These are phyloP conservation scores for Scrobipalpa atriplicella DNA, from an alignment of 2,888 invertebrate genomes.

Conservation along the genomic window DNA sequence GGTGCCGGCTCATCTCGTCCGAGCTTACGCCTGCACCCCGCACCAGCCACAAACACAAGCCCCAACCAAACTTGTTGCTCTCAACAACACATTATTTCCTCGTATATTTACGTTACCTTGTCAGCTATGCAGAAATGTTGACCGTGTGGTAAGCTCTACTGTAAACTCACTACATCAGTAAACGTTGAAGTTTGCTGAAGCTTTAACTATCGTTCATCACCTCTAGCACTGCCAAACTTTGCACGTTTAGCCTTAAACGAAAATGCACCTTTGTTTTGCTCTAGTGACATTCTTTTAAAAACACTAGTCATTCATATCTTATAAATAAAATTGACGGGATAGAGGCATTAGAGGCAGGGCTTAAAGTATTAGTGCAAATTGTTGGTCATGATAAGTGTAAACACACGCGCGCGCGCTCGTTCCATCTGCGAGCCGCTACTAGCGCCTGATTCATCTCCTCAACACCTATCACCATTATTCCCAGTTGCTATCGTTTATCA, in stretches of 20 bases:
- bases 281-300: conserved; percentile 2
- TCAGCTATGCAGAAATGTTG: conserved; percentile 14
- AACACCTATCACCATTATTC: not conserved
- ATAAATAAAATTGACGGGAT: too few species aligned
- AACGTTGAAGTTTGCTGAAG: conserved; percentile 9
- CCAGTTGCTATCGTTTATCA: conserved; percentile 34
- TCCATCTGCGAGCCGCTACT: conserved; percentile 24
- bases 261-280: not conserved
- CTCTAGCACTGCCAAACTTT: conserved; percentile 9
- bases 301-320: not conserved
- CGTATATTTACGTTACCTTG: conserved; percentile 20
- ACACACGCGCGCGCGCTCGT: conserved; percentile 29
- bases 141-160: conserved; percentile 2
- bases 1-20: conserved; percentile 24
- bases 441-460: conserved; percentile 11
- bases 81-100: conserved; percentile 10
- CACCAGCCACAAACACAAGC: conserved; percentile 9
- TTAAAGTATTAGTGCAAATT: conserved; percentile 7
- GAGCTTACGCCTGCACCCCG: conserved; percentile 23
- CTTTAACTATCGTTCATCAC: conserved; percentile 11
- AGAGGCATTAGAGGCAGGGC: too few species aligned
- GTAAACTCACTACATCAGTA: conserved; percentile 9
- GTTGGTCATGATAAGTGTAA: conserved; percentile 24
- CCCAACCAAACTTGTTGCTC: conserved; percentile 30
- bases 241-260: not conserved